Evolutionary conservation across 2,797 vertebrate genomes (phyloP), one percentile per base, ranked within the genome.

Genomic region (Synanceia verrucosa): DNA sequence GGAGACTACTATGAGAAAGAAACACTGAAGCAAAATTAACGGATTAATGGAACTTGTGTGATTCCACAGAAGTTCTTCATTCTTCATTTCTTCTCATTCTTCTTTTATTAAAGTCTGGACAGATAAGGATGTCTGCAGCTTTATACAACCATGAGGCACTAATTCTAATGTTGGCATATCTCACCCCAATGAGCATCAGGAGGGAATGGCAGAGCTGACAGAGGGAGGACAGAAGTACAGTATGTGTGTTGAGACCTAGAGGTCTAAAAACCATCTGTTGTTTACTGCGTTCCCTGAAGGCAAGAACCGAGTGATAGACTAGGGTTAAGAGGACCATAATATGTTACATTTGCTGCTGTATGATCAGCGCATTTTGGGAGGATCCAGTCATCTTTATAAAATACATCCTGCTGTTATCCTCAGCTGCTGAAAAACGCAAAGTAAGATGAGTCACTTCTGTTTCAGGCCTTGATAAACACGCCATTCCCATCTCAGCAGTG

Each of bases 231-330:
- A 78, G 66, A 78, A 28, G 33, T 47, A 23, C n/a, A n/a, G n/a
- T 63, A 34, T 79, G 57, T 52, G 66, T 59, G 52, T 57, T 62
- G 76, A 56, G 81, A 79, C 65, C 63, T 75, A 51, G 53, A 84
- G 52, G 71, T 82, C 69, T 75, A 24, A 63, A 84, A 81, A 75
- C 73, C 84, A 84, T 90, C 75, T 87, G 86, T 69, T 88, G 76
- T 73, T 80, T 59, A 68, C 74, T 60, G 24, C 10, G 37, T 86
- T 70, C 70, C 78, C 67, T 34, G 61, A 80, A 70, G 63, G 72
- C 6, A n/a, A 73, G 51, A 59, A 65, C 65, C 44, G 24, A 73
- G 60, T 6, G 21, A 76, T 64, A 70, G 56, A 74, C 69, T 19
- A 52, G 66, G 67, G 73, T 82, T 86, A 81, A 89, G 78, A 73